Evolutionary conservation across 2,113 vertebrate genomes (phyloP).

Genomic region (Proteles cristata): DNA sequence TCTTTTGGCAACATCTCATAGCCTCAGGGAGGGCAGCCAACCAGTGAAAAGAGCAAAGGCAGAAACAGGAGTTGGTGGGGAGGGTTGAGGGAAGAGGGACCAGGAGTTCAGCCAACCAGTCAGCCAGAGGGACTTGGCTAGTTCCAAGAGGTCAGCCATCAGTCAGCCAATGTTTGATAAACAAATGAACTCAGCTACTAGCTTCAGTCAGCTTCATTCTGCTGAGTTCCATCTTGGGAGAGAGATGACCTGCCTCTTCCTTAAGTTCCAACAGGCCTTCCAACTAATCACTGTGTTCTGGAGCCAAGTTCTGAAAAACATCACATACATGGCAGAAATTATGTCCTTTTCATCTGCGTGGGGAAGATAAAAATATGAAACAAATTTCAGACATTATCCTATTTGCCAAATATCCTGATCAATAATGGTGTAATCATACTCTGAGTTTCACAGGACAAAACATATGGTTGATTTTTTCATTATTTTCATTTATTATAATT

Average conservation of each 20-base stretch:
- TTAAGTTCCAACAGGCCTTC: conserved; percentile 46
- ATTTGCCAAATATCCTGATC: conserved; percentile 50
- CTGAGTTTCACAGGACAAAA: background rate
- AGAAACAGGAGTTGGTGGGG: conserved; percentile 65
- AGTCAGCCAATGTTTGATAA: conserved; percentile 81
- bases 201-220: background rate
- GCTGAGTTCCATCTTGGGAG: conserved; percentile 45
- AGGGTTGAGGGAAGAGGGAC: conserved; percentile 27
- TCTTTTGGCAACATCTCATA: conserved; percentile 69
- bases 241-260: conserved; percentile 53
- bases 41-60: conserved; percentile 47
- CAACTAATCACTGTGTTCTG: conserved; percentile 53
- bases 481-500: background rate
- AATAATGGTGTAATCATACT: background rate
- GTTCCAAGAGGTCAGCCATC: conserved; percentile 69
- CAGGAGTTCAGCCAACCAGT: conserved; percentile 73
- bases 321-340: conserved; percentile 53
- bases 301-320: conserved; percentile 63
- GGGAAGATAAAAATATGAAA: conserved; percentile 57
- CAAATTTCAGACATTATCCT: conserved; percentile 30
- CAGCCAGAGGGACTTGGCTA: conserved; percentile 56
- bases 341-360: conserved; percentile 56
- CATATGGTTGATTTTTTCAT: background rate
- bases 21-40: conserved; percentile 67
- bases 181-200: conserved; percentile 77